Evolutionary conservation across 2,888 invertebrate species (phyloP).

Genomic region (Minunthozetes semirufus): DNA sequence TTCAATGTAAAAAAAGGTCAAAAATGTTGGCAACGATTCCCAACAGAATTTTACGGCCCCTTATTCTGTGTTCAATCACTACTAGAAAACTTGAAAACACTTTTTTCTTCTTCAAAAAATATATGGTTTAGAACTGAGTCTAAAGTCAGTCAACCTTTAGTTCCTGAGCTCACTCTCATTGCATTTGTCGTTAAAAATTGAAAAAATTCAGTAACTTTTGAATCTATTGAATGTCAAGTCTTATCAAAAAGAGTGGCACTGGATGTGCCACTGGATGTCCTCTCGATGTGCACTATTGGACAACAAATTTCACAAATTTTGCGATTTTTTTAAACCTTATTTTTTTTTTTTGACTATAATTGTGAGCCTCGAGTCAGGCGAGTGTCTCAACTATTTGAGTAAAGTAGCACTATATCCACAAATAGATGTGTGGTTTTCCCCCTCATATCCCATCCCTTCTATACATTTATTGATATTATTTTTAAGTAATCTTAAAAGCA

Average conservation of each 20-base stretch:
- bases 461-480: too few species aligned
- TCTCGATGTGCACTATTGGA: conserved; percentile 16
- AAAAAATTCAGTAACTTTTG: background rate
- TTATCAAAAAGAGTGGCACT: conserved; percentile 14
- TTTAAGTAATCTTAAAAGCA: too few species aligned
- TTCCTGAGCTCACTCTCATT: background rate
- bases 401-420: background rate
- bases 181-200: background rate
- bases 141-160: background rate
- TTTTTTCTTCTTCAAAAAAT: background rate
- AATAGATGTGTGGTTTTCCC: too few species aligned
- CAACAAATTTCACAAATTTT: background rate
- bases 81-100: background rate
- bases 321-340: background rate
- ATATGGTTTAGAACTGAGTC: background rate
- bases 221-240: conserved; percentile 4
- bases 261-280: too few species aligned
- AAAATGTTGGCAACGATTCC: too few species aligned
- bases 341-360: background rate
- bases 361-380: conserved; percentile 12
- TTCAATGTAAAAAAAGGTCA: too few species aligned
- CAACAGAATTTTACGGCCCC: background rate
- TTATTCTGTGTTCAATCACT: background rate
- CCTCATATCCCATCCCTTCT: too few species aligned
- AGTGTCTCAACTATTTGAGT: background rate